A percentile compares a stretch with the other conserved stretches of the same genome.
Conservation (phyloP, 1,140 invertebrate species). For the Amyelois transitella region DNA sequence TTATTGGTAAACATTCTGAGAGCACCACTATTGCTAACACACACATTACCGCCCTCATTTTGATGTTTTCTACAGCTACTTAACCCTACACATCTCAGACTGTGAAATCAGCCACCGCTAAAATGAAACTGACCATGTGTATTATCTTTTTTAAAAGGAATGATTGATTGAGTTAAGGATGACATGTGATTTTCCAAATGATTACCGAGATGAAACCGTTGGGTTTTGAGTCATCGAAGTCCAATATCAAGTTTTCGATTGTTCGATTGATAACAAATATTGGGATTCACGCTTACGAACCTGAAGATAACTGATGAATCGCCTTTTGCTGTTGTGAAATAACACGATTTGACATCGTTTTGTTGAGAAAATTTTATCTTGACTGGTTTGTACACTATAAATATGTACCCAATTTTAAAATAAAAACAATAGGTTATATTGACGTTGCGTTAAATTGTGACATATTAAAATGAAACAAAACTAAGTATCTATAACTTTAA, state of each 20-base stretch:
- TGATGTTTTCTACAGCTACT: neutral
- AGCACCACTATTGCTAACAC: neutral
- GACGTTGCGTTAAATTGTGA: too few species aligned
- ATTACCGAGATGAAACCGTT: neutral
- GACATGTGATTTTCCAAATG: neutral
- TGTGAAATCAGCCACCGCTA: neutral
- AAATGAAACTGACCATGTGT: neutral
- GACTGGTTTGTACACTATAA: too few species aligned
- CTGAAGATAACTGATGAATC: too few species aligned
- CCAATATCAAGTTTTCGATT: neutral
- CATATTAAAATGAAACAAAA: too few species aligned
- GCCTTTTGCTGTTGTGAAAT: too few species aligned
- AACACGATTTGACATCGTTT: too few species aligned
- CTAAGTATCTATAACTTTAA: too few species aligned
- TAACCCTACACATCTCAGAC: neutral
- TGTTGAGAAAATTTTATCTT: too few species aligned
- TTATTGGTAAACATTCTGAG: neutral
- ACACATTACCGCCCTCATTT: neutral
- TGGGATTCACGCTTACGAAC: neutral
- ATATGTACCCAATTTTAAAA: too few species aligned
- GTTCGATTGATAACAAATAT: neutral
- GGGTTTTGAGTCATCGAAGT: neutral
- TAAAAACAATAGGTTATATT: too few species aligned
- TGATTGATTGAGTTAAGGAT: neutral
- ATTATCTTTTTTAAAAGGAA: neutral